These are phyloP conservation scores for Rotaria magnacalcarata DNA, from an alignment of 2,888 invertebrate genomes.

Conservation along the genomic window DNA sequence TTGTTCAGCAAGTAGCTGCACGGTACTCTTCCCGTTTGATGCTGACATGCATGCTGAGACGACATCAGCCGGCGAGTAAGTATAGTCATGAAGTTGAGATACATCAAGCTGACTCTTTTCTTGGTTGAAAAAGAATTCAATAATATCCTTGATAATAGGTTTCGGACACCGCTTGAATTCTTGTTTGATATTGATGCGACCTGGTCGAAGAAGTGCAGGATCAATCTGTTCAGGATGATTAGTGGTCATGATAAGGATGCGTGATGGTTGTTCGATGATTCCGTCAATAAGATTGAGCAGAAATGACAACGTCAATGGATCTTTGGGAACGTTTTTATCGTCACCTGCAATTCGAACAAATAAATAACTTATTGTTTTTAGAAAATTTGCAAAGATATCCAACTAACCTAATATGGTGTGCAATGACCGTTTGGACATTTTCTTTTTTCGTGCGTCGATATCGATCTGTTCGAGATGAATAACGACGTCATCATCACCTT, in stretches of 20 bases:
- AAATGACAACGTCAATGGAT: constrained; percentile 1
- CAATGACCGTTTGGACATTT: not conserved
- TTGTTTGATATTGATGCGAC: not conserved
- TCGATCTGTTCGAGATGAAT: not conserved
- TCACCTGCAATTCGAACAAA: not conserved
- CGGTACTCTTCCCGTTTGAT: not conserved
- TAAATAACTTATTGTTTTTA: too few relatives aligned
- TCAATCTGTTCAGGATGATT: constrained; percentile 18
- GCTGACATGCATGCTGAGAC: not conserved
- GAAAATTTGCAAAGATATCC: not conserved
- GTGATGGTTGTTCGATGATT: not conserved
- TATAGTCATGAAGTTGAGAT: not conserved
- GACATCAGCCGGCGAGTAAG: not conserved
- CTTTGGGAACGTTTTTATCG: not conserved
- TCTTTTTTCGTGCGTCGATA: not conserved
- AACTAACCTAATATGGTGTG: not conserved
- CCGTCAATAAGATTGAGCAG: not conserved
- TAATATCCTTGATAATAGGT: not conserved
- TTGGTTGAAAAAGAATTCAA: not conserved
- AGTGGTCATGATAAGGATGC: not conserved
- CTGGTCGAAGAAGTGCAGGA: constrained; percentile 5
- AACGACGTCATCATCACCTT: not conserved
- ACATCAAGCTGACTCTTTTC: not conserved
- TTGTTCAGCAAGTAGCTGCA: not conserved
- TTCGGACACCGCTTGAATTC: not conserved